Evolutionary conservation across 2,797 vertebrate genomes (phyloP).

Genomic region (Jordanella pulchra): DNA sequence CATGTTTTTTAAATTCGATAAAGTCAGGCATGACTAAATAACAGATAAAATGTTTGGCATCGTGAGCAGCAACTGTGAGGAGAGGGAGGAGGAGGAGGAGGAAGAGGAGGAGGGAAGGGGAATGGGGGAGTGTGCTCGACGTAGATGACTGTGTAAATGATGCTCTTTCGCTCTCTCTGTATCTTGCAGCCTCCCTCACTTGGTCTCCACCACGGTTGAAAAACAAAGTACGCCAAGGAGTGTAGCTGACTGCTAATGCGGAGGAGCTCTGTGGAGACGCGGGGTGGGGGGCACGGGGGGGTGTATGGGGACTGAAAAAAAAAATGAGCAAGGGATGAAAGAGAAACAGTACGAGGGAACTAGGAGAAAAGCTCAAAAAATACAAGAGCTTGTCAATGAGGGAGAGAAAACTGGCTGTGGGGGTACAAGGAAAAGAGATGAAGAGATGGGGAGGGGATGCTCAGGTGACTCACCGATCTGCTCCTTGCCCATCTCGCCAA

Average conservation of each 20-base stretch:
- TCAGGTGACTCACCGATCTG: constrained; percentile 58
- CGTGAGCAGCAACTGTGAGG: constrained; percentile 61
- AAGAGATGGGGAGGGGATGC: constrained; percentile 15
- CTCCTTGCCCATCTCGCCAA: constrained; percentile 50
- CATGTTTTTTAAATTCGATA: constrained; percentile 78
- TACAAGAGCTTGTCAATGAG: constrained; percentile 59
- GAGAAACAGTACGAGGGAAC: constrained; percentile 40
- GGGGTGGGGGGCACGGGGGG: constrained; percentile 42
- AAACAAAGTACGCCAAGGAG: constrained; percentile 80
- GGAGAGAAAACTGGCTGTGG: constrained; percentile 42
- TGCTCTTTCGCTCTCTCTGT: constrained; percentile 54
- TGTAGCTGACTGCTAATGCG: constrained; percentile 82
- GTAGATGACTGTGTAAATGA: constrained; percentile 64
- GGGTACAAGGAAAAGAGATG: constrained; percentile 42
- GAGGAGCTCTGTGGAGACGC: constrained; percentile 64
- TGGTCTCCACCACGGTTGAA: constrained; percentile 75
- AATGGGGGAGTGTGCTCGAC: constrained; percentile 43
- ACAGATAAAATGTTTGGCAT: constrained; percentile 78
- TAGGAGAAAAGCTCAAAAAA: constrained; percentile 57
- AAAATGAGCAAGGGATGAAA: constrained; percentile 59
- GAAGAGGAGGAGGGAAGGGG: constrained; percentile 22
- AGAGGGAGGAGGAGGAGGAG: constrained; percentile 26
- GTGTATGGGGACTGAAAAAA: constrained; percentile 36
- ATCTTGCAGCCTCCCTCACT: constrained; percentile 47
- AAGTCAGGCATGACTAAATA: constrained; percentile 82